phyloP scores from a whole-genome alignment of 2,888 invertebrate genomes.

The Leptopilina drosophilae region DNA sequence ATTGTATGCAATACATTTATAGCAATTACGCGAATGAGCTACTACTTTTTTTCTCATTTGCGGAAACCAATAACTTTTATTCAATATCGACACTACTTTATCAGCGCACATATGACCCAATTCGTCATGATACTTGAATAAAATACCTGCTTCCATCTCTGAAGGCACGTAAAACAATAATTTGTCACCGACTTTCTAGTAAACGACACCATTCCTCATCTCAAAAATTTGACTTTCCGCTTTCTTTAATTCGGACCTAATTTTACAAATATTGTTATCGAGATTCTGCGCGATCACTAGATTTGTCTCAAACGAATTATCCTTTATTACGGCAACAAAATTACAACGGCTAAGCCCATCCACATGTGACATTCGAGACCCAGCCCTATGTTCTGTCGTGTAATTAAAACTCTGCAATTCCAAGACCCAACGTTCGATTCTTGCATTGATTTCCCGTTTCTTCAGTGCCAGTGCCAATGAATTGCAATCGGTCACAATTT shows the following conservation, averaged over 20 bases:
- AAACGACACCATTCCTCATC: conserved; percentile 40
- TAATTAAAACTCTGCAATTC: conserved; percentile 59
- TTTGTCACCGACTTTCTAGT: conserved; percentile 11
- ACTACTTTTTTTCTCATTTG: no score
- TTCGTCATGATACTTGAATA: not conserved
- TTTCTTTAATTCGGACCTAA: not conserved
- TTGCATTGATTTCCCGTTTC: conserved; percentile 62
- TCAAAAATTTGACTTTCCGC: conserved; percentile 23
- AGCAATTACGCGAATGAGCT: conserved; percentile 50
- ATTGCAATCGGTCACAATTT: conserved; percentile 65
- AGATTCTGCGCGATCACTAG: conserved; percentile 22
- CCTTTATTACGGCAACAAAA: conserved; percentile 14
- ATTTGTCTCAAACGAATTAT: conserved; percentile 37
- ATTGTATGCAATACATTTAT: conserved; percentile 52
- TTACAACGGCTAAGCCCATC: conserved; percentile 56
- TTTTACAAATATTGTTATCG: not conserved
- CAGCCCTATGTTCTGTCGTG: conserved; percentile 55
- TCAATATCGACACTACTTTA: conserved; percentile 46
- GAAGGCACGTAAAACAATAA: conserved; percentile 37
- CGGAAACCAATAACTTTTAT: conserved; percentile 43
- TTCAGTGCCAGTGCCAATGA: conserved; percentile 57
- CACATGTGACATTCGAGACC: conserved; percentile 58
- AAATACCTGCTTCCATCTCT: not conserved
- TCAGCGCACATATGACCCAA: conserved; percentile 55
- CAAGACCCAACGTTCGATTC: conserved; percentile 63